phyloP scores from a whole-genome alignment of 1,140 invertebrate species.

The Papilio aristodemus region DNA sequence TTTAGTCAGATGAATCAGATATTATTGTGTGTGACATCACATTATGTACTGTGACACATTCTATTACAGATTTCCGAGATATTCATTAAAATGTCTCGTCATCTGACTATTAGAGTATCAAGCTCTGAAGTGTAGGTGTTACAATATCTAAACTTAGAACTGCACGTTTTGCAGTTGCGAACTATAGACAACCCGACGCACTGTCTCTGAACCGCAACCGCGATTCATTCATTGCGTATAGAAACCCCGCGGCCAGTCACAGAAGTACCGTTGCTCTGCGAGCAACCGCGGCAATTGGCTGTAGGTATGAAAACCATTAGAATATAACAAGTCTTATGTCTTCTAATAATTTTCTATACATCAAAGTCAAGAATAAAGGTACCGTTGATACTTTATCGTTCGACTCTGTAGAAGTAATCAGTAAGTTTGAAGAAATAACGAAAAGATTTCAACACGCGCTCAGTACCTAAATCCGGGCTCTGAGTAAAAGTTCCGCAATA shows the following conservation, averaged over 20 bases:
- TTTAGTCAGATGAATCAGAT: too few relatives aligned
- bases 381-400: not conserved
- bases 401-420: constrained; percentile 21
- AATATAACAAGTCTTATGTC: not conserved
- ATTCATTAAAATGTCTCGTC: constrained; percentile 2
- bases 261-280: too few relatives aligned
- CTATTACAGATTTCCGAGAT: not conserved
- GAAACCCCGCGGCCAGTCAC: too few relatives aligned
- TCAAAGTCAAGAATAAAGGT: not conserved
- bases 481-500: constrained; percentile 41
- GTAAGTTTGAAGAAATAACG: constrained; percentile 36
- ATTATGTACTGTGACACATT: not conserved
- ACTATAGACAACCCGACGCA: too few relatives aligned
- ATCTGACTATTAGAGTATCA: not conserved
- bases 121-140: not conserved
- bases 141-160: too few relatives aligned
- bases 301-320: too few relatives aligned
- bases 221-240: too few relatives aligned
- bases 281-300: too few relatives aligned
- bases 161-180: too few relatives aligned
- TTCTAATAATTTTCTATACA: not conserved
- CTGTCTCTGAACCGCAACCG: too few relatives aligned
- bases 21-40: not conserved
- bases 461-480: constrained; percentile 40
- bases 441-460: constrained; percentile 37